Evolutionary conservation across 2,113 vertebrate species (phyloP).

Genomic region (Motacilla tschutschensis): DNA sequence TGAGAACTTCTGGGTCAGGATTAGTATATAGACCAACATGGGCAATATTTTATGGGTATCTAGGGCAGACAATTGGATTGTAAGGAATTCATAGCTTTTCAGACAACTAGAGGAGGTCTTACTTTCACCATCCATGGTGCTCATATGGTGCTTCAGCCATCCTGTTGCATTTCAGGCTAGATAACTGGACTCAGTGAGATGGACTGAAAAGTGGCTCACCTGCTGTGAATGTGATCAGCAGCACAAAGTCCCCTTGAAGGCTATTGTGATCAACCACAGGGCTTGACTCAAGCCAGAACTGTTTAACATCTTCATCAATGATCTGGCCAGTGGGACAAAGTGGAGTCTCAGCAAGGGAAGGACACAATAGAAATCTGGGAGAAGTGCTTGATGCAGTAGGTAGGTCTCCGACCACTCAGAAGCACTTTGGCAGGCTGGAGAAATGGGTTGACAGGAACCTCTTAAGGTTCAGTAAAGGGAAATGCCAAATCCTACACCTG

Average conservation of each 20-base stretch:
- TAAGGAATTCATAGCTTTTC: background rate
- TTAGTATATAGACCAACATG: background rate
- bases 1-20: background rate
- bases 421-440: background rate
- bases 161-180: background rate
- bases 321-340: rapidly evolving
- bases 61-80: background rate
- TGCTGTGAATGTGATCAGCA: background rate
- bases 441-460: background rate
- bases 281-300: background rate
- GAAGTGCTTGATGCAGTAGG: background rate
- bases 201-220: background rate
- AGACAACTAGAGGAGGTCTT: background rate
- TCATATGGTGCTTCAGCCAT: background rate
- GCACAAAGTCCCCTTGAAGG: background rate
- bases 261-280: background rate
- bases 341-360: background rate
- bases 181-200: background rate
- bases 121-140: rapidly evolving
- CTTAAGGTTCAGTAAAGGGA: background rate
- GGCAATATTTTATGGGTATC: background rate
- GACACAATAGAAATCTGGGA: background rate
- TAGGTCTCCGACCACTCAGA: background rate
- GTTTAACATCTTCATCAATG: background rate
- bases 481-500: background rate